Conservation (phyloP, 2,888 invertebrate species). For the Chironomus riparius region DNA sequence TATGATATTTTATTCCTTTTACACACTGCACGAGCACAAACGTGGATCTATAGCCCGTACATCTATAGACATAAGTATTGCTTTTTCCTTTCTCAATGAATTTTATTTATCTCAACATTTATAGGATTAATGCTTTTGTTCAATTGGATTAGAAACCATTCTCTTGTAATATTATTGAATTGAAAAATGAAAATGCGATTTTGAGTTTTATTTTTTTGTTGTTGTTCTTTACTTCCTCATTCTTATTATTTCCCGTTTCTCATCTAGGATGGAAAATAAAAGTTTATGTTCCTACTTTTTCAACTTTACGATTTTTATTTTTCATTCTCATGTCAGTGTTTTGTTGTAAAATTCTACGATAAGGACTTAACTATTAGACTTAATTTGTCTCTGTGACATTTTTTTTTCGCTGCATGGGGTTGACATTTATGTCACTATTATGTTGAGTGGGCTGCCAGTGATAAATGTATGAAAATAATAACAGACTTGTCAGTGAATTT, state of each 20-base stretch:
- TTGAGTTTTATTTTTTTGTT: background rate
- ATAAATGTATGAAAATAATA: too few relatives aligned
- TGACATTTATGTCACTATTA: too few relatives aligned
- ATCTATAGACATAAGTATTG: too few relatives aligned
- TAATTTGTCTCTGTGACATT: too few relatives aligned
- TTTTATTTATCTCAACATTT: slow-evolving; percentile 20
- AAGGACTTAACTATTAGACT: too few relatives aligned
- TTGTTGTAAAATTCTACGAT: too few relatives aligned
- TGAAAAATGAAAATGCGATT: background rate
- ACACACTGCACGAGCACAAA: background rate
- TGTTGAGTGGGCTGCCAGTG: too few relatives aligned
- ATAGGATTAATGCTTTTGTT: slow-evolving; percentile 22
- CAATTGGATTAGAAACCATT: slow-evolving; percentile 25
- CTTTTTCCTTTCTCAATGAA: background rate
- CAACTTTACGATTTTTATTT: background rate
- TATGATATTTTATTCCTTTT: background rate
- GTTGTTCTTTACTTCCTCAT: background rate
- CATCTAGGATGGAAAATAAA: background rate
- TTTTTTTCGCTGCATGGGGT: too few relatives aligned
- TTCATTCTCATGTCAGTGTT: too few relatives aligned
- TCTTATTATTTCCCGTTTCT: background rate
- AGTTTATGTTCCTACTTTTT: background rate
- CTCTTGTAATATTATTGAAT: background rate
- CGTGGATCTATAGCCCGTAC: background rate
- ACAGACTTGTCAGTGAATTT: too few relatives aligned